These are phyloP conservation scores for Carabus problematicus DNA, from an alignment of 2,888 invertebrate genomes.

Conservation along the genomic window DNA sequence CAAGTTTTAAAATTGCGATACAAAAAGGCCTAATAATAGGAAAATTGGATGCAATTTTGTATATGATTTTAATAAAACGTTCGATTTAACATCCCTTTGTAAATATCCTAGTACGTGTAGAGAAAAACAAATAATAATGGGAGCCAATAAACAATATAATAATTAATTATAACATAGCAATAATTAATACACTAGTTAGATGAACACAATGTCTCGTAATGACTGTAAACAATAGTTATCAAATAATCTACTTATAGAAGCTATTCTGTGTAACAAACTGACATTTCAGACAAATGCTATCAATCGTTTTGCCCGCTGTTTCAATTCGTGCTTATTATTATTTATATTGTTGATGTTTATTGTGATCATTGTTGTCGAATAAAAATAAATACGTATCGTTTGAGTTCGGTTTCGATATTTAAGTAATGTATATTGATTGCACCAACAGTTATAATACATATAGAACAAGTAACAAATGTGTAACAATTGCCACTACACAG, in stretches of 20 bases:
- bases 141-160: background rate
- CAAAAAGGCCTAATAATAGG: background rate
- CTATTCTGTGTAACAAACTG: conserved; percentile 35
- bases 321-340: too few species aligned
- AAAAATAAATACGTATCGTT: too few species aligned
- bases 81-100: too few species aligned
- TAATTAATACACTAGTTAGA: conserved; percentile 3
- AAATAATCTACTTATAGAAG: background rate
- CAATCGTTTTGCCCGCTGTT: background rate
- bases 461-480: conserved; percentile 32
- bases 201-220: conserved; percentile 15
- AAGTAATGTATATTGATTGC: conserved; percentile 28
- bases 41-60: too few species aligned
- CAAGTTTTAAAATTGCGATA: background rate
- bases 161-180: conserved; percentile 4
- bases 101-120: too few species aligned
- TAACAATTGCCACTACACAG: conserved; percentile 36
- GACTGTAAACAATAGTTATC: background rate
- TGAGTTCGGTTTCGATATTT: background rate
- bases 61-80: conserved; percentile 1
- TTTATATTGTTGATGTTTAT: too few species aligned
- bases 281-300: conserved; percentile 3
- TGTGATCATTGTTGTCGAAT: too few species aligned
- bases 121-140: background rate
- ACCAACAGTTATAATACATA: conserved; percentile 26